Conservation (phyloP, 2,797 vertebrate genomes). For the Spinibarbus caldwelli region DNA sequence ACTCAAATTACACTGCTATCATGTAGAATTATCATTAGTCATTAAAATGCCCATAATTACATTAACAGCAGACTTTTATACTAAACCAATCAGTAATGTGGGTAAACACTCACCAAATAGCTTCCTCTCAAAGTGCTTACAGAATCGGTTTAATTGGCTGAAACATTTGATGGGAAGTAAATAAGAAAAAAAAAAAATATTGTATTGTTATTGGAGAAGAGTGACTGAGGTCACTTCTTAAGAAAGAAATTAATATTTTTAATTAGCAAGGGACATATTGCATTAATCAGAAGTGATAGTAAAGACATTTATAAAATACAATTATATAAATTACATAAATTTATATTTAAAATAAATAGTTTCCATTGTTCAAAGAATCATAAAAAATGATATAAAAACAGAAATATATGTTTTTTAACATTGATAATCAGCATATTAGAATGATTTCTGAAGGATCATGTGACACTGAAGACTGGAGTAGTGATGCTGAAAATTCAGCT, state of each 20-base stretch:
- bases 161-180: not conserved
- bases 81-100: not conserved
- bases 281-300: too few species aligned
- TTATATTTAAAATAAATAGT: not conserved
- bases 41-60: not conserved
- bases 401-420: not conserved
- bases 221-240: not conserved
- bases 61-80: not conserved
- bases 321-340: not conserved
- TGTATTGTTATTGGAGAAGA: not conserved
- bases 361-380: not conserved
- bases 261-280: not conserved
- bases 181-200: not conserved
- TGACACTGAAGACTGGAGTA: not conserved
- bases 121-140: not conserved
- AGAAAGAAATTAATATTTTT: not conserved
- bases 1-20: not conserved
- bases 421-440: not conserved
- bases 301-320: not conserved
- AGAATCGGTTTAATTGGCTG: not conserved
- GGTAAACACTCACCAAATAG: not conserved
- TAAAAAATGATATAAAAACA: not conserved
- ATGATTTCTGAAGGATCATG: not conserved
- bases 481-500: not conserved
- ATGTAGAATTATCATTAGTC: not conserved